Base-by-base conservation (phyloP, 1,140 invertebrate genomes). In the silkworm (Bombyx mori) region DNA sequence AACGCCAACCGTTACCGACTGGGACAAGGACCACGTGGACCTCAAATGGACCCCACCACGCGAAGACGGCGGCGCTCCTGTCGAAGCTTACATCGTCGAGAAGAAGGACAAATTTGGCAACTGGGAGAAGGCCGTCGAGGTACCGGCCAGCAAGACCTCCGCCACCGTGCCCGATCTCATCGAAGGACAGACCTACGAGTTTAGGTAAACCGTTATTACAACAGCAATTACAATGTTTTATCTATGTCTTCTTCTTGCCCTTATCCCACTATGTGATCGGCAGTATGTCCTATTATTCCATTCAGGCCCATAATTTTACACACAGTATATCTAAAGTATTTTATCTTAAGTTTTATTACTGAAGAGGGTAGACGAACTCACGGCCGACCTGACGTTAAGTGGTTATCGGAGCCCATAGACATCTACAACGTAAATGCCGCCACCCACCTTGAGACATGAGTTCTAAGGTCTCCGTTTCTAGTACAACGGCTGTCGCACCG, bases 21-120 rank as follows among this genome's bases (percentile, higher is more conserved):
- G 97, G 95, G 97, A 98, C 88, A 97, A 97, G 69, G 95, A 98
- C 77, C 95, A 97, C 73, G 96, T 98, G 52, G 95, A 97, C 78
- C 91, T 98, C 7, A 92, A 93, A 68, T 98, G 96, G 96, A 91
- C 90, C 6, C 92, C 95, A 58, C 96, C 96, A 0, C 85, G 89
- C 44, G 90, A 90, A 35, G 96, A 98, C 73, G 96, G 96, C 35
- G 96, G 96, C 48, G 93, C 95, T 1, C 96, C 96, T 44, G 92
- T 98, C 55, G 94, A 94, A 26, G 93, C 93, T 10, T 98, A 97
- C 77, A 88, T 97, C 50, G 88, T 98, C 51, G 96, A 98, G 88
- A 97, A 97, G 90, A 97, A 97, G 79, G 96, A 97, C 78, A 97
- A 97, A 79, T 96, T 94, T 73, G 96, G 96, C 18, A 93, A 96